Base-by-base conservation (phyloP, 2,113 vertebrate genomes). In the Coryphaenoides rupestris region DNA sequence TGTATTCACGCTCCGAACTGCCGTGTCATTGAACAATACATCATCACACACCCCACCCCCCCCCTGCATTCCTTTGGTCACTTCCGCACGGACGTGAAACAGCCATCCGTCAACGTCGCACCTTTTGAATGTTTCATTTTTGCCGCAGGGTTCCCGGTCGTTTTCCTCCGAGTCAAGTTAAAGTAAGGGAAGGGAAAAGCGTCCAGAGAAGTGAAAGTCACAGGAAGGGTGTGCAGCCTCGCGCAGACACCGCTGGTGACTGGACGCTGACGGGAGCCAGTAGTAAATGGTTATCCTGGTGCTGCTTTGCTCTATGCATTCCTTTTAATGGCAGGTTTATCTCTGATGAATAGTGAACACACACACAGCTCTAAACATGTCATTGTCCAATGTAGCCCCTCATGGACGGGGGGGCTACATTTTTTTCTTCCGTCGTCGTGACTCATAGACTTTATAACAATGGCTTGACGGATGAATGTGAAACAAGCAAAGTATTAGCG, bases 1-100 rank as follows among this genome's bases (percentile, higher is more conserved):
- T 81, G 81, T 65, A 83, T 86, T 86, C 84, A 74, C 72, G 24
- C 26, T 57, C 79, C 23, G 76, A 67, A 73, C 69, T 81, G 10
- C 82, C 75, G 70, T 80, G 81, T 86, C 81, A 69, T 85, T 83
- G 80, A 86, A 85, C 84, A 85, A 86, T 85, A 84, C 77, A 89
- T 89, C 85, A 87, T 85, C 80, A 82, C 85, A 50, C 47, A 40
- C 33, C 24, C 24, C 24, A 3, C 24, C 24, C 24, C 24, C 24
- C 24, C 24, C 24, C 24, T 6, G 79, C 77, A 69, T 21, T 70
- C 76, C 81, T 84, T 70, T 55, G 82, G 77, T 77, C 82, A 79
- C 75, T 74, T 79, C 76, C 63, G 71, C 75, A 77, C 78, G 60
- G 63, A 53, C 76, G 80, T 72, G 82, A 87, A 87, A 81, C 83